These are phyloP conservation scores for Harpegnathos saltator DNA, from an alignment of 1,140 invertebrate genomes.

Conservation along the genomic window DNA sequence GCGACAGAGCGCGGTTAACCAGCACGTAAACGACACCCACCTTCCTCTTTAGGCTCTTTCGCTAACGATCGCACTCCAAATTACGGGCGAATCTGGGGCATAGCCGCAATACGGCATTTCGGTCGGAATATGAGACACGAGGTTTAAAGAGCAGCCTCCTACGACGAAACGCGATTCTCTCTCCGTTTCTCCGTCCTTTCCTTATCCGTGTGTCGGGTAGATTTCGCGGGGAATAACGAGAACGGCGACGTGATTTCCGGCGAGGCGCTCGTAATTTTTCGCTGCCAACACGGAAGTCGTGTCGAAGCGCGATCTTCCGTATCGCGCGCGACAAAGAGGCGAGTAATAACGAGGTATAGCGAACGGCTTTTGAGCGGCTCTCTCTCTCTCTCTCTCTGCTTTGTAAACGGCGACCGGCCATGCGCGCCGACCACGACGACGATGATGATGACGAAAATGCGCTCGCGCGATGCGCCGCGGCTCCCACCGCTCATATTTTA, in stretches of 20 bases:
- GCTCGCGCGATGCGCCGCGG: not conserved
- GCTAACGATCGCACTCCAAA: constrained; percentile 71
- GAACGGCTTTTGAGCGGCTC: not conserved
- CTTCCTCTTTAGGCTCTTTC: constrained; percentile 67
- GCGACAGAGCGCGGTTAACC: constrained; percentile 55
- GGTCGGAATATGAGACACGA: constrained; percentile 65
- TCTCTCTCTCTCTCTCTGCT: not conserved
- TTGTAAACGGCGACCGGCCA: no score
- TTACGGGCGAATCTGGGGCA: constrained; percentile 69
- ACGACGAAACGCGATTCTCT: constrained; percentile 4
- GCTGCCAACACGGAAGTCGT: constrained; percentile 42
- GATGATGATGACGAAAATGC: not conserved
- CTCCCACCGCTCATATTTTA: not conserved
- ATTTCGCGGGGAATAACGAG: constrained; percentile 17
- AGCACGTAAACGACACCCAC: constrained; percentile 57
- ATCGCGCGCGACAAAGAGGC: constrained; percentile 3
- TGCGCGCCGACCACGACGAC: no score
- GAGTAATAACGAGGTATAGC: constrained; percentile 20
- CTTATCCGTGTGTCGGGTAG: not conserved
- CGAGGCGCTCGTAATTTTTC: constrained; percentile 23
- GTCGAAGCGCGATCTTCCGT: constrained; percentile 3
- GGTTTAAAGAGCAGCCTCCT: constrained; percentile 62
- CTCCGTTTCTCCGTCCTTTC: not conserved
- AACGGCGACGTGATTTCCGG: not conserved
- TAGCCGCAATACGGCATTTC: constrained; percentile 72